A percentile compares a stretch with the other conserved stretches of the same genome.
These are phyloP conservation scores for Bellardia pandia DNA, from an alignment of 2,888 invertebrate genomes.

Conservation along the genomic window DNA sequence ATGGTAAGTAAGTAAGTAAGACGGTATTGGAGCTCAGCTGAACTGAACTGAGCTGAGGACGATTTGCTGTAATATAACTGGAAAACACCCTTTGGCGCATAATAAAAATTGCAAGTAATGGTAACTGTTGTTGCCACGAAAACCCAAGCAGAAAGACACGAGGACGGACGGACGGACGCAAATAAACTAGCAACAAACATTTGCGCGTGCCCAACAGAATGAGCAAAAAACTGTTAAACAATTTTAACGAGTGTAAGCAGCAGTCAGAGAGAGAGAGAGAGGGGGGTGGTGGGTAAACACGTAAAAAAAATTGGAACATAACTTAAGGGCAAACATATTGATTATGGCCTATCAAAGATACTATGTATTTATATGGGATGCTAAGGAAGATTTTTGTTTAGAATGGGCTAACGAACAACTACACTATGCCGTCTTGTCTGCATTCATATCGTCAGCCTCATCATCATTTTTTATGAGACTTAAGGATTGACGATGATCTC, in stretches of 20 bases:
- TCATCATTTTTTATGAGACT: slow-evolving; percentile 57
- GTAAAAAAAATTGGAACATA: slow-evolving; percentile 62
- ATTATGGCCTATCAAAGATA: background rate
- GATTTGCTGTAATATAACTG: slow-evolving; percentile 69
- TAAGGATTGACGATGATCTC: slow-evolving; percentile 66
- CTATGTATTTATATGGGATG: background rate
- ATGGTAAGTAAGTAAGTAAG: slow-evolving; percentile 22
- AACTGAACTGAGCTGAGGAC: slow-evolving; percentile 45
- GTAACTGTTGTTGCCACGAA: slow-evolving; percentile 32
- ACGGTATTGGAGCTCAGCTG: slow-evolving; percentile 36
- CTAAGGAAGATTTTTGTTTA: background rate
- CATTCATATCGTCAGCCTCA: slow-evolving; percentile 38
- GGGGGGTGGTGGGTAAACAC: slow-evolving; percentile 10
- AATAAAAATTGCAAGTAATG: slow-evolving; percentile 69
- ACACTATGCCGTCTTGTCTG: too few species aligned
- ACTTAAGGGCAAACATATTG: slow-evolving; percentile 39
- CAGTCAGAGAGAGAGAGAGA: background rate
- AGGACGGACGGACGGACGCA: background rate
- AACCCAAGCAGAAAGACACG: slow-evolving; percentile 15
- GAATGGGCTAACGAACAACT: too few species aligned
- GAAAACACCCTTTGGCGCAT: slow-evolving; percentile 71
- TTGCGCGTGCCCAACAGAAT: slow-evolving; percentile 71
- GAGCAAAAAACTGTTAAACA: slow-evolving; percentile 38
- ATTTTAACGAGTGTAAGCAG: slow-evolving; percentile 39
- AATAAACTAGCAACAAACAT: slow-evolving; percentile 35